A percentile compares a stretch with the other conserved stretches of the same genome.
phyloP scores from a whole-genome alignment of 2,888 invertebrate species.

The Buathra laborator region DNA sequence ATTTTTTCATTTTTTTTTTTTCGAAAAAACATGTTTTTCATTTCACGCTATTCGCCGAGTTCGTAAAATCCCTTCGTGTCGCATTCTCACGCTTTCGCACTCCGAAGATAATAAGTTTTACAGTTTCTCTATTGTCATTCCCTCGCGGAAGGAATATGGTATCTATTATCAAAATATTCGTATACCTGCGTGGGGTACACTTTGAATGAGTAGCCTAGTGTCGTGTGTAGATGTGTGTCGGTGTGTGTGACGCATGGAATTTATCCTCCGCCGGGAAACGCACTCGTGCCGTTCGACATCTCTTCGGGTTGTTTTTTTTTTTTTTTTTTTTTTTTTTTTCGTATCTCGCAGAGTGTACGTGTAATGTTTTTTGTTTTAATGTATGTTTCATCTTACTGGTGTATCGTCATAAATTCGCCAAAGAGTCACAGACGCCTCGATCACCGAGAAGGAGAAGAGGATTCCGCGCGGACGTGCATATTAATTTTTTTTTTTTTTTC shows the following conservation, averaged over 20 bases:
- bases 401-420: slow-evolving; percentile 30
- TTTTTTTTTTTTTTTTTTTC: background rate
- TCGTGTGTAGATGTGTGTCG: slow-evolving; percentile 14
- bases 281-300: background rate
- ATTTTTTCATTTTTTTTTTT: background rate
- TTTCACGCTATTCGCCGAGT: background rate
- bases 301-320: background rate
- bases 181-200: slow-evolving; percentile 48
- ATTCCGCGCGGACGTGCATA: slow-evolving; percentile 32
- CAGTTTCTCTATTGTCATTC: slow-evolving; percentile 62
- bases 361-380: slow-evolving; percentile 5
- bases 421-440: slow-evolving; percentile 36
- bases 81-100: slow-evolving; percentile 6
- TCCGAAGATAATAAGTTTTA: slow-evolving; percentile 53
- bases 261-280: slow-evolving; percentile 4
- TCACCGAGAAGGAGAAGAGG: slow-evolving; percentile 63
- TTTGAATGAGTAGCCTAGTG: slow-evolving; percentile 57
- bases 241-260: slow-evolving; percentile 10
- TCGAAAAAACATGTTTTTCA: slow-evolving; percentile 5
- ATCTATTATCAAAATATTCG: slow-evolving; percentile 67
- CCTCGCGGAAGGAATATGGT: slow-evolving; percentile 59
- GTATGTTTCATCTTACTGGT: slow-evolving; percentile 29
- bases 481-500: slow-evolving; percentile 52
- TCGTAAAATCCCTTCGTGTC: background rate
- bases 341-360: slow-evolving; percentile 10